Evolutionary conservation across 2,797 vertebrate species (phyloP).

Genomic region (Chromis chromis): DNA sequence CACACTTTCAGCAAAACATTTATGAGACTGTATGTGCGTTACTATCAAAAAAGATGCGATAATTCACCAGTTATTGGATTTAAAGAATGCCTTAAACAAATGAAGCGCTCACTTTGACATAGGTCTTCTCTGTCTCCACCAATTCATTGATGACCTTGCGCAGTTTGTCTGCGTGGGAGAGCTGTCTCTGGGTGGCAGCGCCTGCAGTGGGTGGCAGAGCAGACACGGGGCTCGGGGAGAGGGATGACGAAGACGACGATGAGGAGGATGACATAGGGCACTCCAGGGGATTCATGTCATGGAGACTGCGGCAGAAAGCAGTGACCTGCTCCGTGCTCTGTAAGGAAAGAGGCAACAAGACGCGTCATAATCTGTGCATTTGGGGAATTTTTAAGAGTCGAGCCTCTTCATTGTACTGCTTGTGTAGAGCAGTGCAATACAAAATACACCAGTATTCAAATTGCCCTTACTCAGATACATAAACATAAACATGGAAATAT

Average conservation of each 20-base stretch:
- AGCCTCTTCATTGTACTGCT: too few relatives aligned
- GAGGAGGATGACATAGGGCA: constrained; percentile 77
- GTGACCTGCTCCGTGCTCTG: constrained; percentile 92
- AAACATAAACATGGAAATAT: constrained; percentile 3
- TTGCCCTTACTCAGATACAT: not conserved
- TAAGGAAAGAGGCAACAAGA: not conserved
- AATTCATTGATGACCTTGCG: constrained; percentile 97
- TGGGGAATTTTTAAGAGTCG: not conserved
- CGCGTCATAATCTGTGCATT: not conserved
- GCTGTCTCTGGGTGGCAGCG: constrained; percentile 87
- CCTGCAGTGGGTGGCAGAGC: constrained; percentile 78
- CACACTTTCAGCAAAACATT: not conserved
- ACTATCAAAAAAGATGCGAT: not conserved
- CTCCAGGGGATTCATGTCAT: constrained; percentile 91
- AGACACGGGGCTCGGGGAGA: constrained; percentile 89
- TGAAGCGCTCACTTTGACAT: constrained; percentile 89
- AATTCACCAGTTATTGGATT: not conserved
- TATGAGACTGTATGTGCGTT: not conserved
- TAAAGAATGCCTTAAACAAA: not conserved
- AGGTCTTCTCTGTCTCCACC: constrained; percentile 96
- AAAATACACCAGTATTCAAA: not conserved
- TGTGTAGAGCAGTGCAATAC: not conserved
- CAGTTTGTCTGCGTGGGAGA: constrained; percentile 95
- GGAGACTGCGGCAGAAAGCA: constrained; percentile 90
- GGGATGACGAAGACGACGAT: constrained; percentile 82